These are phyloP conservation scores for Okapia johnstoni DNA, from an alignment of 2,113 vertebrate genomes.

Conservation along the genomic window DNA sequence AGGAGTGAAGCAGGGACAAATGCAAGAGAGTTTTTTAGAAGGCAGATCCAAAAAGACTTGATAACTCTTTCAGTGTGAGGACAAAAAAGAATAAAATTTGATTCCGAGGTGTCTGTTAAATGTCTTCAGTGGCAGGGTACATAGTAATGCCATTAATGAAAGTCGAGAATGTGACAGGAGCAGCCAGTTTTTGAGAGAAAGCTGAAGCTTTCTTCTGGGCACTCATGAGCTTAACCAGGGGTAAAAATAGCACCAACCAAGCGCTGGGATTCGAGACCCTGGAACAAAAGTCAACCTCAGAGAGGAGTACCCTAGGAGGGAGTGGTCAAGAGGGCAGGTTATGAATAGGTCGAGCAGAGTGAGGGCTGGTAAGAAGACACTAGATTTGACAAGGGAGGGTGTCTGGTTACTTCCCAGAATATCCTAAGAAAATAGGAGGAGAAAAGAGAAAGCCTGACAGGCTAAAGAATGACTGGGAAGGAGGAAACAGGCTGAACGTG, in stretches of 20 bases:
- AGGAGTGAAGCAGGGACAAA: not conserved
- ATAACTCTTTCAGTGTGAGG: not conserved
- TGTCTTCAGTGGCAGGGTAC: not conserved
- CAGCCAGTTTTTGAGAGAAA: not conserved
- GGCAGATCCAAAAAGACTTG: not conserved
- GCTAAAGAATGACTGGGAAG: not conserved
- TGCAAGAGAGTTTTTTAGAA: not conserved
- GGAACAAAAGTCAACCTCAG: not conserved
- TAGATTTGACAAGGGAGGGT: not conserved
- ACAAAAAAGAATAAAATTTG: not conserved
- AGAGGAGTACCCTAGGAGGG: not conserved
- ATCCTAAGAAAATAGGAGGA: not conserved
- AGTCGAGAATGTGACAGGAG: not conserved
- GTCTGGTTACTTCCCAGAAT: not conserved
- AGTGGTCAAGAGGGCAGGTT: not conserved
- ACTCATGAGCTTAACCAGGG: not conserved
- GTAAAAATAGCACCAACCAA: not conserved
- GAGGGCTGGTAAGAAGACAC: not conserved
- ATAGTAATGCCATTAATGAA: slow-evolving; percentile 17
- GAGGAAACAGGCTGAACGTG: not conserved
- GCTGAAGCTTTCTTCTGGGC: not conserved
- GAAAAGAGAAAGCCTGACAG: not conserved
- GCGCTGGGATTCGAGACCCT: not conserved
- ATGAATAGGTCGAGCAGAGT: not conserved
- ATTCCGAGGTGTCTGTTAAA: not conserved